Conservation (phyloP, 2,113 vertebrate genomes). For the Pleuronectes platessa region DNA sequence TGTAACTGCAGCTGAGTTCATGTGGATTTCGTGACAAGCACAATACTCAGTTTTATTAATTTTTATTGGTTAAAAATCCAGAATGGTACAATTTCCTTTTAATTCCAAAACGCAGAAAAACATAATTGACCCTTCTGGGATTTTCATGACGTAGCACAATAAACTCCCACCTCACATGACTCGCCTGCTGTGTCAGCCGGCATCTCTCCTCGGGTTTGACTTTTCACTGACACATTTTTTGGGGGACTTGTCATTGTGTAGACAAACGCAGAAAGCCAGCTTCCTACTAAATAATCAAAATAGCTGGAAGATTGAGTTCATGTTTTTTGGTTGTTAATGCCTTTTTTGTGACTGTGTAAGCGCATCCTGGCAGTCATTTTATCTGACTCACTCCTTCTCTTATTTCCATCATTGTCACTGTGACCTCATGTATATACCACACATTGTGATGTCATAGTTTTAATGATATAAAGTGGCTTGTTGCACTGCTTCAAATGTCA, state of each 20-base stretch:
- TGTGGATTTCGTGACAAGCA: no score
- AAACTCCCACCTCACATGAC: background rate
- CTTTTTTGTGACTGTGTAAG: background rate
- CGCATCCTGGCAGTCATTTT: conserved; percentile 9
- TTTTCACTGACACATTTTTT: background rate
- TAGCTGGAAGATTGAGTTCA: background rate
- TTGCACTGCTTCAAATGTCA: background rate
- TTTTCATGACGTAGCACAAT: background rate
- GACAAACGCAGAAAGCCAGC: no score
- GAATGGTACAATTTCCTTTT: background rate
- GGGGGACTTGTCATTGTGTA: no score
- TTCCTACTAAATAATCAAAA: background rate
- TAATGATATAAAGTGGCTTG: background rate
- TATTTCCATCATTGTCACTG: conserved; percentile 9
- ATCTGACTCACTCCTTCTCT: background rate
- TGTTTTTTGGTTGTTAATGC: background rate
- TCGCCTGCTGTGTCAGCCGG: background rate
- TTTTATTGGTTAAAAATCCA: background rate
- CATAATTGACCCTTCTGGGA: background rate
- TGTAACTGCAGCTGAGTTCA: no score
- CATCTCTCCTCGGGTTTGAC: background rate
- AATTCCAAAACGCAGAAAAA: background rate
- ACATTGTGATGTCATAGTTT: background rate
- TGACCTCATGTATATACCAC: background rate
- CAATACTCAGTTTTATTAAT: no score